Conservation (phyloP, 2,797 vertebrate genomes). For the Anomalospiza imberbis region DNA sequence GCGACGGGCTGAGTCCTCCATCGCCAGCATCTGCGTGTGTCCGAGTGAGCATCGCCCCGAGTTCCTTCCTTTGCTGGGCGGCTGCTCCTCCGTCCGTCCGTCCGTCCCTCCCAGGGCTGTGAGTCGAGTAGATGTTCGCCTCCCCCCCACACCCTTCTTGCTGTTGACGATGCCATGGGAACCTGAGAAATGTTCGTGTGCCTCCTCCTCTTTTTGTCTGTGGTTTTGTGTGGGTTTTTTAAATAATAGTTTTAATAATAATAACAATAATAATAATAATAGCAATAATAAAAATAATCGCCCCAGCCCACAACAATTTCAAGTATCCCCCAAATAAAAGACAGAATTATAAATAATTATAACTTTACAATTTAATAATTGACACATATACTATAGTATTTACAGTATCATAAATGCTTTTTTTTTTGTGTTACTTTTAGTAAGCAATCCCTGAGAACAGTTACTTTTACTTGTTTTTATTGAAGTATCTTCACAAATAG, state of each 20-base stretch:
- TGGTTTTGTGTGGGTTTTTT: slow-evolving; percentile 42
- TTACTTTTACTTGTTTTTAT: slow-evolving; percentile 81
- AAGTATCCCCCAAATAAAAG: slow-evolving; percentile 84
- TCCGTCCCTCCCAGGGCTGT: neutral
- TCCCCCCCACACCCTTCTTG: slow-evolving; percentile 43
- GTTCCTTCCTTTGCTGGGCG: neutral
- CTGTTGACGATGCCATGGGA: slow-evolving; percentile 60
- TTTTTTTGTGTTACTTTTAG: slow-evolving; percentile 92
- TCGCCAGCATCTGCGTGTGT: neutral
- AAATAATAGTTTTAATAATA: slow-evolving; percentile 64
- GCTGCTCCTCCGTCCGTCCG: neutral
- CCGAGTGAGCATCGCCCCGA: neutral
- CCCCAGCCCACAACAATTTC: slow-evolving; percentile 84
- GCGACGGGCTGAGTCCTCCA: neutral
- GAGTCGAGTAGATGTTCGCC: neutral
- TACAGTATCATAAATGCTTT: slow-evolving; percentile 99
- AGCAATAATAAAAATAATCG: slow-evolving; percentile 77
- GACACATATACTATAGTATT: slow-evolving; percentile 96
- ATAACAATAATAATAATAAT: slow-evolving; percentile 57
- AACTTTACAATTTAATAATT: slow-evolving; percentile 99
- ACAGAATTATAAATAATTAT: slow-evolving; percentile 97
- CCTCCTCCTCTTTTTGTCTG: slow-evolving; percentile 70
- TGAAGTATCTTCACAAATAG: slow-evolving; percentile 74
- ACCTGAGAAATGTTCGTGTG: slow-evolving; percentile 91
- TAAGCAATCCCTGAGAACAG: slow-evolving; percentile 99